These are phyloP conservation scores for Daktulosphaira vitifoliae DNA, from an alignment of 1,140 invertebrate species.

Conservation along the genomic window DNA sequence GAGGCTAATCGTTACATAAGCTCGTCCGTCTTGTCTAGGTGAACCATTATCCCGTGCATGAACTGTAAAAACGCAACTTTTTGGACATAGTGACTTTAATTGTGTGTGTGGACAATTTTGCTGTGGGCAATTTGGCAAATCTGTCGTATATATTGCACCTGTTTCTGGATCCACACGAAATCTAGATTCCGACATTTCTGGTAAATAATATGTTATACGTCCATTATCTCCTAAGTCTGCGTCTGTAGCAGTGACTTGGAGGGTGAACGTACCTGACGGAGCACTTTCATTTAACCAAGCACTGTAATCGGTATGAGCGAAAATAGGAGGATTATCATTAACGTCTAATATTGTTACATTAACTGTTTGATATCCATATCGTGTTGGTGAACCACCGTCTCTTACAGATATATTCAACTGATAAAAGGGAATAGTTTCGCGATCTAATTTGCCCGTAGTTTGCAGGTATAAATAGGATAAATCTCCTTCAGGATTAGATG, in stretches of 20 bases:
- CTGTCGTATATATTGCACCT: constrained; percentile 71
- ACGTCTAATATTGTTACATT: constrained; percentile 85
- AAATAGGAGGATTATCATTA: constrained; percentile 90
- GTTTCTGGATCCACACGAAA: constrained; percentile 83
- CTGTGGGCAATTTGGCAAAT: constrained; percentile 67
- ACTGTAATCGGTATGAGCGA: constrained; percentile 85
- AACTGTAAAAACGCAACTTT: constrained; percentile 89
- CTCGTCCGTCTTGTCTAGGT: constrained; percentile 79
- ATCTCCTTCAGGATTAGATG: constrained; percentile 77
- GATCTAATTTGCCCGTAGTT: constrained; percentile 78
- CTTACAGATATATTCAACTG: constrained; percentile 79
- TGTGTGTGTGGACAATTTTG: constrained; percentile 47
- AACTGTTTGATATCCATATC: constrained; percentile 75
- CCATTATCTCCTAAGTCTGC: constrained; percentile 85
- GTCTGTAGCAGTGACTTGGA: constrained; percentile 85
- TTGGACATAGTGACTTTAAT: constrained; percentile 54
- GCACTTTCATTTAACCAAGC: constrained; percentile 87
- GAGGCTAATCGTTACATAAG: constrained; percentile 89
- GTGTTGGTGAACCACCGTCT: constrained; percentile 72
- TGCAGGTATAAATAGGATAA: constrained; percentile 82
- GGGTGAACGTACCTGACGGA: constrained; percentile 70
- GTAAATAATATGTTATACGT: constrained; percentile 80
- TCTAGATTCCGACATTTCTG: constrained; percentile 69
- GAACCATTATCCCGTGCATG: constrained; percentile 86
- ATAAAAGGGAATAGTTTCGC: constrained; percentile 75